These are phyloP conservation scores for Scaptomyza polygonia DNA, from an alignment of 2,888 invertebrate genomes.

Conservation along the genomic window DNA sequence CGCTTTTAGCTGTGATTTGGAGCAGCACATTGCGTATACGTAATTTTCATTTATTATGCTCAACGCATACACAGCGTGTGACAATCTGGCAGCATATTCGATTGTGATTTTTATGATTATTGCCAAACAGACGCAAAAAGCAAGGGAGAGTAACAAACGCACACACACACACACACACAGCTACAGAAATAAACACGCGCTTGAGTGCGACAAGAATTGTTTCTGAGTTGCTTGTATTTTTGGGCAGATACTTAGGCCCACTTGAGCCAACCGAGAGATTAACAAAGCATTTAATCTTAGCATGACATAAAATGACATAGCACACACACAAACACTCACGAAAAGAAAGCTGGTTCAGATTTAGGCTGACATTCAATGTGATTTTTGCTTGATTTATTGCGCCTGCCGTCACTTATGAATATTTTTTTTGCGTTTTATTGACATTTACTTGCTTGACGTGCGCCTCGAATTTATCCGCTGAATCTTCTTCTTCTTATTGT, in stretches of 20 bases:
- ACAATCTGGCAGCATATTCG: slow-evolving; percentile 53
- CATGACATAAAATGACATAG: slow-evolving; percentile 60
- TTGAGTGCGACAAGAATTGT: slow-evolving; percentile 26
- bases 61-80: slow-evolving; percentile 50
- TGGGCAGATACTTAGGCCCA: slow-evolving; percentile 38
- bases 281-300: slow-evolving; percentile 75
- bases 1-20: slow-evolving; percentile 16
- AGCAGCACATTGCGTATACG: slow-evolving; percentile 35
- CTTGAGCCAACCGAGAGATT: slow-evolving; percentile 59
- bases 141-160: neutral
- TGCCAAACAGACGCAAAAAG: slow-evolving; percentile 21
- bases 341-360: slow-evolving; percentile 30
- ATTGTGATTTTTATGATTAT: slow-evolving; percentile 59
- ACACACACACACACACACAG: slow-evolving; percentile 3
- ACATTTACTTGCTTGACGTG: slow-evolving; percentile 76
- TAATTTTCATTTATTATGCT: slow-evolving; percentile 10
- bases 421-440: slow-evolving; percentile 50
- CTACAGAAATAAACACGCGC: slow-evolving; percentile 14
- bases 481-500: slow-evolving; percentile 18
- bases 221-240: slow-evolving; percentile 54
- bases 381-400: slow-evolving; percentile 41
- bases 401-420: slow-evolving; percentile 14
- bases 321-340: slow-evolving; percentile 30
- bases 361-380: slow-evolving; percentile 30
- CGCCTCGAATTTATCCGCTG: slow-evolving; percentile 27